Evolutionary conservation across 2,797 vertebrate genomes (phyloP).

Genomic region (Phaenicophaeus curvirostris): DNA sequence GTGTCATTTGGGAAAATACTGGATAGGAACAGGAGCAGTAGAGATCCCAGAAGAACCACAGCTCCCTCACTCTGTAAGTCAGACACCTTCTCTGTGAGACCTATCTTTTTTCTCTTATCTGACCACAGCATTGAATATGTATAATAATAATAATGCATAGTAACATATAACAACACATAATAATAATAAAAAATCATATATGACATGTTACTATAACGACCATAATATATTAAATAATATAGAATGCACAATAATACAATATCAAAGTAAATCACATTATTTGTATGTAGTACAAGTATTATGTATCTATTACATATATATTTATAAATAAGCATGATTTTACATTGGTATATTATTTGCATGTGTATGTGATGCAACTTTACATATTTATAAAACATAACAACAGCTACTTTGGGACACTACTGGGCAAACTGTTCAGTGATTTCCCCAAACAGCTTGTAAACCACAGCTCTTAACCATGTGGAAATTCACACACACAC

Average conservation of each 20-base stretch:
- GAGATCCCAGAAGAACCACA: background rate
- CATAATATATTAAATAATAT: background rate
- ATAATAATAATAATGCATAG: background rate
- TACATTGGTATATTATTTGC: background rate
- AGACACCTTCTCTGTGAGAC: background rate
- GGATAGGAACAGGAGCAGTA: background rate
- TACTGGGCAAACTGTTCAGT: background rate
- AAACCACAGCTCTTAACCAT: background rate
- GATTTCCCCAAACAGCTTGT: background rate
- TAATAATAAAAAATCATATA: background rate
- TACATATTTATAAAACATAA: background rate
- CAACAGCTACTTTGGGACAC: background rate
- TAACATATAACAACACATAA: too few species aligned
- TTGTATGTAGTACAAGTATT: background rate
- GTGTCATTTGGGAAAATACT: background rate
- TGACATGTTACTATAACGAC: background rate
- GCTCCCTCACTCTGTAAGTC: accelerated
- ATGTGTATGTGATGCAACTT: background rate
- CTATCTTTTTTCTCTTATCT: background rate
- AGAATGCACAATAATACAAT: background rate
- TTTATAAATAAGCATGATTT: background rate
- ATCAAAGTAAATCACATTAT: background rate
- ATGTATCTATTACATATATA: too few species aligned
- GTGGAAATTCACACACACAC: background rate
- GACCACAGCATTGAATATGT: background rate